Percentiles rank a stretch among this genome's conserved stretches.
Conservation (phyloP, 2,888 invertebrate species). For the Norana najaformis region DNA sequence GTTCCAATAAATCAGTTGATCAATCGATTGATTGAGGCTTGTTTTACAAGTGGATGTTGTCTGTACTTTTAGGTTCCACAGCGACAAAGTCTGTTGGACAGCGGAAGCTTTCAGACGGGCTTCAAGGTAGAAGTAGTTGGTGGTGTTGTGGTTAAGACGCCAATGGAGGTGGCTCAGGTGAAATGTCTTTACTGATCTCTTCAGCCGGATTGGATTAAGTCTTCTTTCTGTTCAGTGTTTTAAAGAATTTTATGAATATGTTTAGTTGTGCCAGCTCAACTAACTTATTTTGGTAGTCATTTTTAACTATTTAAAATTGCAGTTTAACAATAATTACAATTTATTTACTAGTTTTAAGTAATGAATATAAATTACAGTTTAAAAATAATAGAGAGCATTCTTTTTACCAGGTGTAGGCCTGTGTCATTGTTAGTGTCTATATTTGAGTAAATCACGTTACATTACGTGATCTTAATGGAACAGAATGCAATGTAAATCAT, state of each 20-base stretch:
- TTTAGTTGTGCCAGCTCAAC: background rate
- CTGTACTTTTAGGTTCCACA: background rate
- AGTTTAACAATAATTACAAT: no score
- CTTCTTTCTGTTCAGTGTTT: background rate
- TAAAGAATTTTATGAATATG: background rate
- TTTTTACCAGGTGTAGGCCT: no score
- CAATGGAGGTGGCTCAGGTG: slow-evolving; percentile 10
- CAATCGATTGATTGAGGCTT: background rate
- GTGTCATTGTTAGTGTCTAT: background rate
- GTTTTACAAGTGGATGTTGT: background rate
- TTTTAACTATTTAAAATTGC: background rate
- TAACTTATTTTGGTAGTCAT: background rate
- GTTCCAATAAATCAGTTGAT: background rate
- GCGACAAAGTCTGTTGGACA: slow-evolving; percentile 16
- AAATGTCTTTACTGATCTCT: background rate
- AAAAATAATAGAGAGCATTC: no score
- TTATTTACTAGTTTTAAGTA: no score
- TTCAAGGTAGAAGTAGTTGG: slow-evolving; percentile 26
- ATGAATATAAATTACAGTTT: background rate
- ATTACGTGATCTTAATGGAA: no score
- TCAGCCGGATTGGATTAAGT: no score
- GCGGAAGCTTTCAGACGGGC: background rate
- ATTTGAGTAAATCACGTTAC: background rate
- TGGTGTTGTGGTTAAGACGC: slow-evolving; percentile 20
- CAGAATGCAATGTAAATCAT: no score